Conservation (phyloP, 2,113 vertebrate species). For the Chaetops frenatus region DNA sequence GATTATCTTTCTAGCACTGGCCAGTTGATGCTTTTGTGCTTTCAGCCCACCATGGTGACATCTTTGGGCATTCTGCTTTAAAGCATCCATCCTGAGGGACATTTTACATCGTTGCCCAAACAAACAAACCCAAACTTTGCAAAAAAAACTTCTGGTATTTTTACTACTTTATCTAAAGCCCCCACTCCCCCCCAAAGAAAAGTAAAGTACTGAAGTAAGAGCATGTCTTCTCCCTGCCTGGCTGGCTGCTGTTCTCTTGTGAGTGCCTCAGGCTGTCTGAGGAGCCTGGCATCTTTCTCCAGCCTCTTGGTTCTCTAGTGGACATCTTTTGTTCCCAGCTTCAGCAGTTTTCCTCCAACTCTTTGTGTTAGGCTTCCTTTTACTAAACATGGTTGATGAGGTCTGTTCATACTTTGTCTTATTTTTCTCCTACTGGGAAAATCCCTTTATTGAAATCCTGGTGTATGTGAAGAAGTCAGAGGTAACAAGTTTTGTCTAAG, state of each 20-base stretch:
- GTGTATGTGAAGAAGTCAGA: background rate
- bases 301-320: background rate
- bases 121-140: background rate
- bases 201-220: background rate
- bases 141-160: background rate
- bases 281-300: background rate
- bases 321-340: background rate
- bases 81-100: background rate
- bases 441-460: background rate
- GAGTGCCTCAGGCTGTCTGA: background rate
- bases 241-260: background rate
- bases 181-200: rapidly evolving
- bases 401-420: background rate
- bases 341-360: background rate
- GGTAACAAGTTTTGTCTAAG: background rate
- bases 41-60: background rate
- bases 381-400: background rate
- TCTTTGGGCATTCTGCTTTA: background rate
- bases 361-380: background rate
- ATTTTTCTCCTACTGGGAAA: background rate
- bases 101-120: background rate
- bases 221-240: background rate
- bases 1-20: background rate
- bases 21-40: background rate
- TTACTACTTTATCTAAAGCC: background rate